Conservation (phyloP, 2,888 invertebrate species). For the Leptogaster cylindrica region DNA sequence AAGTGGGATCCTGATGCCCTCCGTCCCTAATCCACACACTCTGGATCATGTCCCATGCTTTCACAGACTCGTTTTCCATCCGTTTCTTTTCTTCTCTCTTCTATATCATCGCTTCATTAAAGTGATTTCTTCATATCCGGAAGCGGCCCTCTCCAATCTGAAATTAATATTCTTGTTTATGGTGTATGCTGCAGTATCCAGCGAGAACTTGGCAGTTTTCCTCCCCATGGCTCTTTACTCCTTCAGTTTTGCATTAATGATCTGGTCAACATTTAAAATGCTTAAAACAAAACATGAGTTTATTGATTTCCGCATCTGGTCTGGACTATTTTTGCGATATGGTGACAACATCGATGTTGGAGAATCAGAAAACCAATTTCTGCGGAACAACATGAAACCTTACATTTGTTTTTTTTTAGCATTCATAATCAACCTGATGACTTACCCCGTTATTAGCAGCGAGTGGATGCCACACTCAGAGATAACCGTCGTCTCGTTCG, state of each 20-base stretch:
- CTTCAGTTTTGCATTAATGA: conserved; percentile 75
- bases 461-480: conserved; percentile 89
- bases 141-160: conserved; percentile 64
- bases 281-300: conserved; percentile 78
- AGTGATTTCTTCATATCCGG: conserved; percentile 67
- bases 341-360: conserved; percentile 79
- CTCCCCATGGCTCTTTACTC: conserved; percentile 79
- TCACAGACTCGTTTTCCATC: conserved; percentile 76
- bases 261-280: conserved; percentile 84
- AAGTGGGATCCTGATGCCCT: conserved; percentile 72
- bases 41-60: conserved; percentile 76
- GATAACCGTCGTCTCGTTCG: conserved; percentile 77
- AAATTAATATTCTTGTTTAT: conserved; percentile 67
- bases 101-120: conserved; percentile 73
- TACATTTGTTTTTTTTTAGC: conserved; percentile 81
- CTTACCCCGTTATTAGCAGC: conserved; percentile 79
- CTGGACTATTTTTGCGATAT: conserved; percentile 80
- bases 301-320: conserved; percentile 82
- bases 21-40: conserved; percentile 71
- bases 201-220: conserved; percentile 72
- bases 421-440: conserved; percentile 74
- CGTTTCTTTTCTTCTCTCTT: conserved; percentile 72
- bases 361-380: conserved; percentile 78
- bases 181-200: conserved; percentile 73
- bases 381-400: conserved; percentile 80